Evolutionary conservation across 2,797 vertebrate species (phyloP).

Genomic region (Phoeniculus purpureus): DNA sequence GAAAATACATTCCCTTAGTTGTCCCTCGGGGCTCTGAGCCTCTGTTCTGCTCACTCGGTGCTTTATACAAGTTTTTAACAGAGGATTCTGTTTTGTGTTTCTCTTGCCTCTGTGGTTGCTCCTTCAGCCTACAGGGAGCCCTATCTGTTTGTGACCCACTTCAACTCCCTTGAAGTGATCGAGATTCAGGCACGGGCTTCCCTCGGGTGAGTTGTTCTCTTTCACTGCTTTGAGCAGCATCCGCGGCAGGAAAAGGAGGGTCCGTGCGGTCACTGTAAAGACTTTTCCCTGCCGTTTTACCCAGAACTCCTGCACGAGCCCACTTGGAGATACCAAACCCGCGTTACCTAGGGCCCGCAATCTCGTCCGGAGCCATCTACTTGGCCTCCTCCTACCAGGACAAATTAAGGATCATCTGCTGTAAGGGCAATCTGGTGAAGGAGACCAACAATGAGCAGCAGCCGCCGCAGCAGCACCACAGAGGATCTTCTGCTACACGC

Average conservation of each 20-base stretch:
- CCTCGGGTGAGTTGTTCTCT: constrained; percentile 84
- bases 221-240: background rate
- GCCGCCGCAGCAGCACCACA: constrained; percentile 75
- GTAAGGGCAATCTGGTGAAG: constrained; percentile 96
- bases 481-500: constrained; percentile 86
- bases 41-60: background rate
- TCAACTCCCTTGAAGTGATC: constrained; percentile 97
- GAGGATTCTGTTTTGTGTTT: background rate
- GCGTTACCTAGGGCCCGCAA: constrained; percentile 94
- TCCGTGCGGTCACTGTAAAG: background rate
- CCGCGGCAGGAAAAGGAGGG: background rate
- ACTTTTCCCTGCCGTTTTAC: background rate
- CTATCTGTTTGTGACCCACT: constrained; percentile 97
- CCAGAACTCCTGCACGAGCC: constrained; percentile 88
- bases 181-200: constrained; percentile 95
- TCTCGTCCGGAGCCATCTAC: constrained; percentile 95
- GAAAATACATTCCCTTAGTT: background rate
- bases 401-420: constrained; percentile 95
- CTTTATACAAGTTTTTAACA: constrained; percentile 27
- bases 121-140: constrained; percentile 93
- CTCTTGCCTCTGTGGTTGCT: background rate
- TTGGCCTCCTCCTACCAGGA: constrained; percentile 97
- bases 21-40: background rate
- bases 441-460: constrained; percentile 83
- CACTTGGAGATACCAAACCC: constrained; percentile 95